Percentiles rank a stretch among this genome's conserved stretches.
phyloP scores from a whole-genome alignment of 2,888 invertebrate genomes.

The Drosophila barbarae region DNA sequence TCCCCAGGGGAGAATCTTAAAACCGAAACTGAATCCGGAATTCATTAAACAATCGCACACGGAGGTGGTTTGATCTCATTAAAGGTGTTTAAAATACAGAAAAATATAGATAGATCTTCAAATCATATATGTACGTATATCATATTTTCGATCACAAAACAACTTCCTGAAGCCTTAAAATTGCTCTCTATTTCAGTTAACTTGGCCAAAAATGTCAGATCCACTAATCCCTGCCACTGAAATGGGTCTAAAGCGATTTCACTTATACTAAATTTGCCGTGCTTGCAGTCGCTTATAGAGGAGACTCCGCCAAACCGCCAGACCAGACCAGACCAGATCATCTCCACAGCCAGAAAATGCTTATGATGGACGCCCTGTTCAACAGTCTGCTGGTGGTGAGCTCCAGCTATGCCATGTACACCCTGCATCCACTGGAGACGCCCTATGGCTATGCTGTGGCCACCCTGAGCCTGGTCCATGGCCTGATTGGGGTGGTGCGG shows the following conservation, averaged over 20 bases:
- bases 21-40: not conserved
- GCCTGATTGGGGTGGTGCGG: constrained; percentile 64
- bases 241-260: constrained; percentile 32
- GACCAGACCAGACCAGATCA: not conserved
- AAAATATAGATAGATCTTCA: not conserved
- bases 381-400: constrained; percentile 67
- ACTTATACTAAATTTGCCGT: constrained; percentile 51
- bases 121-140: too few species aligned
- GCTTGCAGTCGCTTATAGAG: constrained; percentile 2
- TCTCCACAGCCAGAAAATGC: constrained; percentile 34
- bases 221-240: constrained; percentile 12
- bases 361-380: constrained; percentile 59
- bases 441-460: constrained; percentile 70
- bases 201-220: constrained; percentile 41
- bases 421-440: constrained; percentile 54
- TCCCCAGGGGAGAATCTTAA: not conserved
- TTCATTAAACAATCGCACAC: not conserved
- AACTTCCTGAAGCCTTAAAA: not conserved
- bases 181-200: not conserved
- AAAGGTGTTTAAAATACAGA: not conserved
- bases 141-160: too few species aligned
- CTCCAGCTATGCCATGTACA: constrained; percentile 67
- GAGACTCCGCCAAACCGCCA: not conserved
- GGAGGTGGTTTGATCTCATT: not conserved
- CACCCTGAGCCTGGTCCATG: constrained; percentile 63